phyloP scores from a whole-genome alignment of 2,113 vertebrate genomes.

The Neogobius melanostomus region DNA sequence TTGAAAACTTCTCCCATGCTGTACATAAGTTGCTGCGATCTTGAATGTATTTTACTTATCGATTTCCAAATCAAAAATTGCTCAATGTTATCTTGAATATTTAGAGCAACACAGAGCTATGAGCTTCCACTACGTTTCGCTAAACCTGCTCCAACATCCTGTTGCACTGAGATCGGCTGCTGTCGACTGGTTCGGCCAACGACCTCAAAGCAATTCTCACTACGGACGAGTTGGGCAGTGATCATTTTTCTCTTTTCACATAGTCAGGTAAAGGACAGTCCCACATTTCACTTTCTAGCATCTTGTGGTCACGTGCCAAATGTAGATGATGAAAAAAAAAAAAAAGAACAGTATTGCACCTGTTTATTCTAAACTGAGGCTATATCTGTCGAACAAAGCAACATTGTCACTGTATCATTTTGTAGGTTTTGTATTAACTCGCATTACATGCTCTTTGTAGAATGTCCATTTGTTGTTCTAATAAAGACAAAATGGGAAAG shows the following conservation, averaged over 20 bases:
- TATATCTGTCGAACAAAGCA: constrained; percentile 73
- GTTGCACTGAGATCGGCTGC: neutral
- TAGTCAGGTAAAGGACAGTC: constrained; percentile 36
- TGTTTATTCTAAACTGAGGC: constrained; percentile 72
- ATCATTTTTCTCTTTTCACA: constrained; percentile 37
- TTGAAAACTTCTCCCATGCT: neutral
- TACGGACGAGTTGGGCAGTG: neutral
- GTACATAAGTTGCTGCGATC: constrained; percentile 3
- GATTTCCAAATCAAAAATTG: neutral
- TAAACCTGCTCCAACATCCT: too few relatives aligned
- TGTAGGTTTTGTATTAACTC: constrained; percentile 79
- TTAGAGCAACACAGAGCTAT: neutral
- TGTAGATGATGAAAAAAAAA: constrained; percentile 43
- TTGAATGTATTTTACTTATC: neutral
- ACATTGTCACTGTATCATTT: constrained; percentile 69
- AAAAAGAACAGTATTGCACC: constrained; percentile 73
- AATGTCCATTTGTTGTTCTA: constrained; percentile 70
- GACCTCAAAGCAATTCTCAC: neutral
- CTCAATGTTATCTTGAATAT: neutral
- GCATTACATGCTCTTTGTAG: constrained; percentile 72
- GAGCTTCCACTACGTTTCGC: constrained; percentile 6
- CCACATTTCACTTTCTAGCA: constrained; percentile 63
- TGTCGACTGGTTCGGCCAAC: too few relatives aligned
- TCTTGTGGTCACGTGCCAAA: constrained; percentile 83
- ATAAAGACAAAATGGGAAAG: constrained; percentile 64